These are phyloP conservation scores for Melipona beecheii DNA, from an alignment of 2,888 invertebrate species.

Conservation along the genomic window DNA sequence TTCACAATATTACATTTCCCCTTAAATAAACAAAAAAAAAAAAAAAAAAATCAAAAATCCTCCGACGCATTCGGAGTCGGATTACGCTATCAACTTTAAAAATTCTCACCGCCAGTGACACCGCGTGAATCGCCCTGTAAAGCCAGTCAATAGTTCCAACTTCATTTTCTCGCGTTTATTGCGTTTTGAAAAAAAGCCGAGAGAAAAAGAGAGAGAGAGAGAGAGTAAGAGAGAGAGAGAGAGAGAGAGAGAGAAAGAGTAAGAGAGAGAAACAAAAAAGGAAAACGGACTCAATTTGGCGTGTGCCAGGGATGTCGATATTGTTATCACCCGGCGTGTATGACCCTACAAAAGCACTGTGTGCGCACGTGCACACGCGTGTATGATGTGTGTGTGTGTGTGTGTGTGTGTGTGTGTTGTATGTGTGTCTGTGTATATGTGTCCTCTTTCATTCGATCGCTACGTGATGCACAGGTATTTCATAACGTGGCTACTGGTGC, in stretches of 20 bases:
- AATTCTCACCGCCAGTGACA: not conserved
- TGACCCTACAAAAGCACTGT: constrained; percentile 63
- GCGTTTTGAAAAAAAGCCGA: constrained; percentile 16
- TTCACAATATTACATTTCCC: not conserved
- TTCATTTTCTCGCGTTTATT: constrained; percentile 18
- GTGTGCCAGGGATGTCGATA: constrained; percentile 39
- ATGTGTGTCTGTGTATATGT: constrained; percentile 30
- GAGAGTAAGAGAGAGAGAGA: not conserved
- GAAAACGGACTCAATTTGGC: constrained; percentile 37
- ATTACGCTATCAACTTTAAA: not conserved
- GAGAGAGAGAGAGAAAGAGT: not conserved
- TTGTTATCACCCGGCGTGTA: constrained; percentile 47
- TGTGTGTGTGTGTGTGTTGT: constrained; percentile 25
- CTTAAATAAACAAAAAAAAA: not conserved
- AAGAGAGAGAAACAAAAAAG: not conserved
- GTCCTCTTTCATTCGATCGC: constrained; percentile 50
- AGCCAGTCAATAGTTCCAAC: not conserved
- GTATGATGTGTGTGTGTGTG: not conserved
- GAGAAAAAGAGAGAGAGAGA: not conserved
- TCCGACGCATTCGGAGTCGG: too few relatives aligned
- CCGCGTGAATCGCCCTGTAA: not conserved
- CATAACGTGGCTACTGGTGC: constrained; percentile 44
- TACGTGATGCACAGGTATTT: constrained; percentile 42
- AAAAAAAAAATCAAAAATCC: not conserved
- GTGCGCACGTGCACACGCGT: constrained; percentile 52